Base-by-base conservation (phyloP, 1,140 invertebrate species). In the Brachionus koreanus region DNA sequence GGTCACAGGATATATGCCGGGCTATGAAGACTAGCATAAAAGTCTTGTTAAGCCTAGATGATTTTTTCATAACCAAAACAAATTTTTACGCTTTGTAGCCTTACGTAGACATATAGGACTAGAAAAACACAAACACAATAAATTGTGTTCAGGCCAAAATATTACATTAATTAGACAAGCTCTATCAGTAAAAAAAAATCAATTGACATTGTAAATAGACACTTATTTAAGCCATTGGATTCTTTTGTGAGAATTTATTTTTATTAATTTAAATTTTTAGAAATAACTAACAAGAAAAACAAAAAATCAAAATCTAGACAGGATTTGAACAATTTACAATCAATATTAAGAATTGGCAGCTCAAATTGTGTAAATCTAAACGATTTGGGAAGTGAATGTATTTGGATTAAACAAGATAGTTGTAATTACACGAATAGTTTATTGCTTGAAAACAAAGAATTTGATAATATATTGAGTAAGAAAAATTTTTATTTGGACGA, bases 401-500 rank as follows among this genome's bases (percentile, higher is more conserved):
- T 69, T 19, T 69, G 65, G 65, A 39, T 69, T 3, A 69, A 69
- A 69, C 29, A 69, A 69, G 37, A 37, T 35, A 65, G 25, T n/a
- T n/a, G 33, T 6, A 39, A 5, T 39, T 37, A 69, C 16, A 19
- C 65, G 16, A 39, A 16, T 1, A 19, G 33, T 37, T 39, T 69
- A n/a, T n/a, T 39, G 10, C 5, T 19, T 10, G 35, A 63, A 25
- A 63, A 39, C 37, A 69, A 69, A n/a, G 65, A 69, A 19, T 23
- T 69, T 69, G 65, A 69, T 39, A 69, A 39, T 69, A 42, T 69
- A 39, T 69, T 69, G 35, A 69, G 65, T 19, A 69, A 69, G 39
- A 69, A 69, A 39, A 39, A 35, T 35, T 69, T 69, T 69, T 69
- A 69, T 69, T 39, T 69, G n/a, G 65, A 69, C 29, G 65, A 69